Conservation (phyloP, 2,888 invertebrate genomes). For the Ormyrus thymus region DNA sequence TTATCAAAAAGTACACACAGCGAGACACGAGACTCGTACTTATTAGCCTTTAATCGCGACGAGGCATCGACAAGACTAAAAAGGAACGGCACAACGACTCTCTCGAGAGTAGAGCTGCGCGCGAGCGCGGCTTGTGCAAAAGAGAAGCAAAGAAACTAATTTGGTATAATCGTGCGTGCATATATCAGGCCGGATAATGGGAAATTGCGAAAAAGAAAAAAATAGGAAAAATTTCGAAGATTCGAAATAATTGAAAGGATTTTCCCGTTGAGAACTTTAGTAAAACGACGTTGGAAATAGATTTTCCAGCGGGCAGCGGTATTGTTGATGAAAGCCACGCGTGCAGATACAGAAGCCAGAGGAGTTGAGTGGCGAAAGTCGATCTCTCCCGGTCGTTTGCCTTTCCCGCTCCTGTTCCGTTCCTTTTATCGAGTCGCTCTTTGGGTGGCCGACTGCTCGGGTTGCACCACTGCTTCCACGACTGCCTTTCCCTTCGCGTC, state of each 20-base stretch:
- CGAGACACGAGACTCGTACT: conserved; percentile 21
- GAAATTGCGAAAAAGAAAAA: no score
- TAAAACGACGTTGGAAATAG: no score
- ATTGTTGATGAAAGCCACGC: conserved; percentile 36
- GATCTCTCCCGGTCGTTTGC: conserved; percentile 12
- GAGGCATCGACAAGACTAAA: conserved; percentile 8
- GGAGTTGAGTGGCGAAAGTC: conserved; percentile 6
- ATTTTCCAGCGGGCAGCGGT: no score
- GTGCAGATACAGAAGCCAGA: conserved; percentile 16
- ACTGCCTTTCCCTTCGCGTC: not conserved
- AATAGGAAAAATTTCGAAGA: no score
- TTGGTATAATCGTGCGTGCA: no score
- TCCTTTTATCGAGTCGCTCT: conserved; percentile 16
- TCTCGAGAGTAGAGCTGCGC: not conserved
- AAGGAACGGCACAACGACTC: not conserved
- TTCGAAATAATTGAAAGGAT: no score
- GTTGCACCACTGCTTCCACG: not conserved
- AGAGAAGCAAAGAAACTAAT: no score
- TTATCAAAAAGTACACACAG: conserved; percentile 50
- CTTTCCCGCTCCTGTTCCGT: conserved; percentile 10
- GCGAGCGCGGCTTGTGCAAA: no score
- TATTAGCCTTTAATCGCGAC: conserved; percentile 35
- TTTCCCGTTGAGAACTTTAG: no score
- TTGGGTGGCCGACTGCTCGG: not conserved
- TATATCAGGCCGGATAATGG: no score